A percentile compares a stretch with the other conserved stretches of the same genome.
Conservation (phyloP, 2,888 invertebrate species). For the Caenorhabditis drosophilae region DNA sequence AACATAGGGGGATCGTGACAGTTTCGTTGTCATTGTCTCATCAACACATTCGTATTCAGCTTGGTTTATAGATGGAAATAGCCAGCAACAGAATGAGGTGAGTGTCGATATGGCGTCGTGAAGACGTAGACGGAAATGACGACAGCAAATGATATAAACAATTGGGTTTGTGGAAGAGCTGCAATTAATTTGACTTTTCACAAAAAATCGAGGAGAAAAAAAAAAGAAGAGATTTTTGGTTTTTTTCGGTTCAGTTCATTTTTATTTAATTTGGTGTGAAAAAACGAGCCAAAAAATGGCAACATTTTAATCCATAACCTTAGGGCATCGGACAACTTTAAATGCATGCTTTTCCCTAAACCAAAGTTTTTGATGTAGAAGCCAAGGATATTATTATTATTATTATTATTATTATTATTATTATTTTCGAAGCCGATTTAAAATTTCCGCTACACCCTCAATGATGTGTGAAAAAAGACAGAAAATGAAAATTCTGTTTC, state of each 20-base stretch:
- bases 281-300: too few relatives aligned
- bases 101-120: constrained; percentile 14
- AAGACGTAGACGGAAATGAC: constrained; percentile 51
- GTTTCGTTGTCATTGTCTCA: constrained; percentile 35
- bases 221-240: background rate
- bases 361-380: background rate
- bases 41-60: constrained; percentile 36
- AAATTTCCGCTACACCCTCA: too few relatives aligned
- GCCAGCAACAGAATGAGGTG: constrained; percentile 26
- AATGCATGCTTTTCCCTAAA: too few relatives aligned
- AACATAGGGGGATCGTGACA: constrained; percentile 46
- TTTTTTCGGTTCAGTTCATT: background rate
- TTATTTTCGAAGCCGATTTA: too few relatives aligned
- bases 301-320: constrained; percentile 22
- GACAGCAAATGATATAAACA: constrained; percentile 58
- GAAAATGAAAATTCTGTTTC: too few relatives aligned
- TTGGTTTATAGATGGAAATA: constrained; percentile 21
- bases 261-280: too few relatives aligned
- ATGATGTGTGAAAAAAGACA: too few relatives aligned
- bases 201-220: too few relatives aligned
- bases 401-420: too few relatives aligned
- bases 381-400: background rate
- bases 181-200: too few relatives aligned
- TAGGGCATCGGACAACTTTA: constrained; percentile 7
- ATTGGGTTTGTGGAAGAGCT: constrained; percentile 59